Evolutionary conservation across 2,888 invertebrate species (phyloP).

Genomic region (Peribatodes rhomboidaria): DNA sequence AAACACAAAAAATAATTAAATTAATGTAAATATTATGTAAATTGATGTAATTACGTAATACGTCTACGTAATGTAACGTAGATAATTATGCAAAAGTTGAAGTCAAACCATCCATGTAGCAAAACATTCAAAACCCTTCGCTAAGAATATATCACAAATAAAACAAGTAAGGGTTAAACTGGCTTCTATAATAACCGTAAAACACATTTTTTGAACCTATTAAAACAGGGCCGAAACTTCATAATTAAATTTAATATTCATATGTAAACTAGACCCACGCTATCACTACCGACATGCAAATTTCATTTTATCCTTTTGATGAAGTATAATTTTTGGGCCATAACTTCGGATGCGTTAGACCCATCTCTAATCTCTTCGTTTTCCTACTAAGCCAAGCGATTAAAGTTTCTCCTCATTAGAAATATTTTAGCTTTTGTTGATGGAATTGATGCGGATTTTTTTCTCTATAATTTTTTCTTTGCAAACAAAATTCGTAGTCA

Average conservation of each 20-base stretch:
- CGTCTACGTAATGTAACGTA: neutral
- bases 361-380: slow-evolving; percentile 58
- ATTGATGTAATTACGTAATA: too few species aligned
- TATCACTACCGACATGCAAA: slow-evolving; percentile 63
- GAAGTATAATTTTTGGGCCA: slow-evolving; percentile 69
- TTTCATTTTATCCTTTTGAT: slow-evolving; percentile 71
- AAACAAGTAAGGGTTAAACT: slow-evolving; percentile 7
- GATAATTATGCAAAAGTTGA: neutral
- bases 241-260: slow-evolving; percentile 71
- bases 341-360: slow-evolving; percentile 63
- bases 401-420: slow-evolving; percentile 64
- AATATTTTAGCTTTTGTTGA: slow-evolving; percentile 46
- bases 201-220: slow-evolving; percentile 19
- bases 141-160: slow-evolving; percentile 7
- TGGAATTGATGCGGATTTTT: slow-evolving; percentile 44
- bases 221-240: slow-evolving; percentile 31
- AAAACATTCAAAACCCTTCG: neutral
- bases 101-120: neutral
- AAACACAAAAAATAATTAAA: too few species aligned
- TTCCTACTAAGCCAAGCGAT: slow-evolving; percentile 53
- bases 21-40: too few species aligned
- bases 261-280: slow-evolving; percentile 60
- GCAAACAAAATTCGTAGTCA: neutral
- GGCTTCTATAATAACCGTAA: slow-evolving; percentile 27
- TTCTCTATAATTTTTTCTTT: slow-evolving; percentile 27